These are phyloP conservation scores for Xylocopa sonorina DNA, from an alignment of 1,140 invertebrate species.

Conservation along the genomic window DNA sequence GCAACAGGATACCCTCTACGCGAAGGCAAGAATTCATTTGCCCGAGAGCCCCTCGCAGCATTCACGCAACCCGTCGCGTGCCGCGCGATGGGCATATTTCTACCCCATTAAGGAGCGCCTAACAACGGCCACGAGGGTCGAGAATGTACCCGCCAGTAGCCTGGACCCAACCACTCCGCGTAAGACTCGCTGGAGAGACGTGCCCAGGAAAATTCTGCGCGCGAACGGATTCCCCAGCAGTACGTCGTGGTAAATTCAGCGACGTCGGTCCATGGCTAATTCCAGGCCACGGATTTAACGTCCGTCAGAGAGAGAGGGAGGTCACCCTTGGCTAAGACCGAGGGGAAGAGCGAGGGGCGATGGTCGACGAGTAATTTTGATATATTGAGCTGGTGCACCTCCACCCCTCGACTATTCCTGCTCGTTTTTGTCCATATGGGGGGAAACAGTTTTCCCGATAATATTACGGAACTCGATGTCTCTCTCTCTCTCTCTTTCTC, in stretches of 20 bases:
- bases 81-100: constrained; percentile 30
- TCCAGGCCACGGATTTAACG: constrained; percentile 64
- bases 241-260: constrained; percentile 17
- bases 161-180: no score
- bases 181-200: background rate
- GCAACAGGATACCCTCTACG: constrained; percentile 6
- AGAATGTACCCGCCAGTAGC: background rate
- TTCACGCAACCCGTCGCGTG: background rate
- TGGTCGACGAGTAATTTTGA: constrained; percentile 73
- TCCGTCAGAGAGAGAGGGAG: background rate
- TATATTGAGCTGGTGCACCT: constrained; percentile 65
- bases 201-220: constrained; percentile 18
- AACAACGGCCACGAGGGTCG: constrained; percentile 15
- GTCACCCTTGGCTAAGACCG: constrained; percentile 9
- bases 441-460: constrained; percentile 57
- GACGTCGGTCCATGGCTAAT: constrained; percentile 37
- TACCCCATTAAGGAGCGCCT: constrained; percentile 32
- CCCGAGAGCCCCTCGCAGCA: no score
- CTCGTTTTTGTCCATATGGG: background rate
- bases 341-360: background rate
- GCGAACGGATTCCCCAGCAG: constrained; percentile 29
- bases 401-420: background rate
- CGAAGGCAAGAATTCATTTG: background rate
- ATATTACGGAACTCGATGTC: constrained; percentile 51
- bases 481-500: no score